phyloP scores from a whole-genome alignment of 2,113 vertebrate genomes.

The Heterocephalus glaber region DNA sequence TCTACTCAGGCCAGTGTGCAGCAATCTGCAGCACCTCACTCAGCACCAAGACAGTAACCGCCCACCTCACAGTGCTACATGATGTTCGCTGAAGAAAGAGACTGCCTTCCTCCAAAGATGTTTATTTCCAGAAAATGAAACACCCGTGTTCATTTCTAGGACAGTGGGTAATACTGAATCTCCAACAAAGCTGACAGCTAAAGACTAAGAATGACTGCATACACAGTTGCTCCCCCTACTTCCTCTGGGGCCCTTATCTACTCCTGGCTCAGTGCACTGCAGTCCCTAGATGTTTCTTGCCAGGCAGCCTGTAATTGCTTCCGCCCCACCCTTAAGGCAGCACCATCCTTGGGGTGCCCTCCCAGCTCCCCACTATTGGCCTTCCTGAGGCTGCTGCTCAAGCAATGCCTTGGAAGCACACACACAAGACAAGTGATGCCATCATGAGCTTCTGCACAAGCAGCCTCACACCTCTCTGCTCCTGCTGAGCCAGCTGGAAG shows the following conservation, averaged over 20 bases:
- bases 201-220: neutral
- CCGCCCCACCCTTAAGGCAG: neutral
- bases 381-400: neutral
- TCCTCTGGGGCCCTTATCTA: neutral
- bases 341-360: neutral
- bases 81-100: neutral
- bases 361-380: neutral
- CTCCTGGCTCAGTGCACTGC: neutral
- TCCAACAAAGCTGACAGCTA: neutral
- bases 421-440: constrained; percentile 28
- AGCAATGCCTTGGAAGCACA: constrained; percentile 51
- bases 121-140: neutral
- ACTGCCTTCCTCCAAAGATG: neutral
- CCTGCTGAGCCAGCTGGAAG: neutral
- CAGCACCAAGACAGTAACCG: neutral
- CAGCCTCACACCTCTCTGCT: neutral
- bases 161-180: neutral
- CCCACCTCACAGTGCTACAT: neutral
- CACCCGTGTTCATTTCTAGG: neutral
- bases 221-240: neutral
- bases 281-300: neutral
- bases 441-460: neutral
- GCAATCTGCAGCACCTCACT: neutral
- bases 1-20: neutral
- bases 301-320: neutral